phyloP scores from a whole-genome alignment of 2,888 invertebrate species.

The Unio delphinus region DNA sequence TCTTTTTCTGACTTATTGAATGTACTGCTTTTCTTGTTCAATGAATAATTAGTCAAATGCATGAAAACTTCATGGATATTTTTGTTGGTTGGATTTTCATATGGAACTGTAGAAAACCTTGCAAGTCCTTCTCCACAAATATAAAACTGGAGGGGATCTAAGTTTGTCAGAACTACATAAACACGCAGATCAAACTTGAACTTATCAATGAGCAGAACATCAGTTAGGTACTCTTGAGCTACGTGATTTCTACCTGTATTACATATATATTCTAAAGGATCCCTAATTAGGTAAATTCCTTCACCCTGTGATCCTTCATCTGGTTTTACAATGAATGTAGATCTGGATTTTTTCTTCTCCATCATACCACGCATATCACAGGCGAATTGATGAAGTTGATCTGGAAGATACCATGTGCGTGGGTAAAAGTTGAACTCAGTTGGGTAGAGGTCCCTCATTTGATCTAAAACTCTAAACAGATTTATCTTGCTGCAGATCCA shows the following conservation, averaged over 20 bases:
- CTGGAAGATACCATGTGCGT: conserved; percentile 73
- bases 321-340: conserved; percentile 74
- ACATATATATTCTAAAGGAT: conserved; percentile 66
- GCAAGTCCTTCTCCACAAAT: conserved; percentile 71
- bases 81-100: conserved; percentile 70
- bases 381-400: conserved; percentile 68
- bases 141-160: conserved; percentile 73
- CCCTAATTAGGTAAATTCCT: conserved; percentile 73
- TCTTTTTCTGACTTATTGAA: conserved; percentile 70
- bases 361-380: conserved; percentile 49
- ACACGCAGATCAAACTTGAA: conserved; percentile 74
- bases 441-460: conserved; percentile 72
- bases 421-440: conserved; percentile 73
- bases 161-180: conserved; percentile 71
- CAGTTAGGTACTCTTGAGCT: conserved; percentile 72
- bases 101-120: conserved; percentile 73
- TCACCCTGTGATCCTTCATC: conserved; percentile 74
- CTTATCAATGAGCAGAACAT: conserved; percentile 71
- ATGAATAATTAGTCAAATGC: conserved; percentile 74
- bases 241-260: conserved; percentile 49
- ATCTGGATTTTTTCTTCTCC: conserved; percentile 49
- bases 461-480: conserved; percentile 71
- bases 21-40: conserved; percentile 72
- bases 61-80: conserved; percentile 72
- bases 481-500: conserved; percentile 72